phyloP scores from a whole-genome alignment of 2,113 vertebrate genomes.

The Hiodon alosoides region DNA sequence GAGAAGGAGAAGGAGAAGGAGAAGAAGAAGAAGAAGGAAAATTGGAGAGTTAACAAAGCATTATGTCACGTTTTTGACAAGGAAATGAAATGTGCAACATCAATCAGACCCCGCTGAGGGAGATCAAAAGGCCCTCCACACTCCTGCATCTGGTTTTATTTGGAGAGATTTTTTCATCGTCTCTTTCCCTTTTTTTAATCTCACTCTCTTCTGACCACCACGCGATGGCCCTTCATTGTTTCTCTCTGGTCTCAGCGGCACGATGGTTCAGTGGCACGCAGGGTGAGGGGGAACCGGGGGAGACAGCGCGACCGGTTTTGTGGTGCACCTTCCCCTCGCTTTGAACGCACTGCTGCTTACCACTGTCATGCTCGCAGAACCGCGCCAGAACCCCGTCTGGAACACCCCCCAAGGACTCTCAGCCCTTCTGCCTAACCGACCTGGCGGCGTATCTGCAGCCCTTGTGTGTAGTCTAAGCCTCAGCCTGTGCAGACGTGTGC shows the following conservation, averaged over 20 bases:
- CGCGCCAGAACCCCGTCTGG: too few species aligned
- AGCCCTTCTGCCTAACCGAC: too few species aligned
- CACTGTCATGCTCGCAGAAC: background rate
- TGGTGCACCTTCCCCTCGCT: too few species aligned
- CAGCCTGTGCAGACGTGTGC: background rate
- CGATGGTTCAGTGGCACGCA: constrained; percentile 31
- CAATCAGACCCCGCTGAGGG: constrained; percentile 36
- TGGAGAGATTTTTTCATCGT: constrained; percentile 19
- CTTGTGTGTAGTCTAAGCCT: background rate
- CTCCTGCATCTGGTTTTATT: constrained; percentile 33
- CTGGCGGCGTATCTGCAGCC: too few species aligned
- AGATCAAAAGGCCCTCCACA: constrained; percentile 45
- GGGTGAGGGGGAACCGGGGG: constrained; percentile 1
- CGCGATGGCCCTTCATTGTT: background rate
- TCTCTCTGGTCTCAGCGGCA: background rate
- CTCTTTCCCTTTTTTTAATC: constrained; percentile 23
- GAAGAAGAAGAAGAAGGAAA: background rate
- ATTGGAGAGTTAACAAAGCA: constrained; percentile 34
- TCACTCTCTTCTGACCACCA: constrained; percentile 11
- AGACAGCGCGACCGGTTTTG: background rate
- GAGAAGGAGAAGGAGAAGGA: background rate
- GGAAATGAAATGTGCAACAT: constrained; percentile 44
- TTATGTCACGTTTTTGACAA: constrained; percentile 44
- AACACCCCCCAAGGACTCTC: too few species aligned
- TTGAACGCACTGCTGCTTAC: background rate